Conservation (phyloP, 2,888 invertebrate genomes). For the Cacoxenus indagator region DNA sequence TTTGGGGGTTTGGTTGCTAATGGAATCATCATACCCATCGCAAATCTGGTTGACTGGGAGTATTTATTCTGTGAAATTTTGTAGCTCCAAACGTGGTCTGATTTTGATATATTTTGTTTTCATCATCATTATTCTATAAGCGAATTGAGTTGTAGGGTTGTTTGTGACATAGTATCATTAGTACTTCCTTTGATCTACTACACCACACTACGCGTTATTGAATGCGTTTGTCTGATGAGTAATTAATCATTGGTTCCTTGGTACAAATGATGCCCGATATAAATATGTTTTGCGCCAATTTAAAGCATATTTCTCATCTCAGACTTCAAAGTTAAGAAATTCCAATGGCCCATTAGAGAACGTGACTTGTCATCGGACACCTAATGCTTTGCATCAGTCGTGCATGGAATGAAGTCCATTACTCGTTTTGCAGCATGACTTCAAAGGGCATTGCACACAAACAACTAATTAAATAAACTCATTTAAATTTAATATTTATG, state of each 20-base stretch:
- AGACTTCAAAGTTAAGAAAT: not conserved
- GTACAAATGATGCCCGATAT: not conserved
- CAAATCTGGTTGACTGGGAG: no score
- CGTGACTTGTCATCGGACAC: not conserved
- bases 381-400: not conserved
- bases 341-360: not conserved
- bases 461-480: slow-evolving; percentile 21
- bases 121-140: no score
- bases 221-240: not conserved
- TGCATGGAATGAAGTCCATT: not conserved
- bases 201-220: not conserved
- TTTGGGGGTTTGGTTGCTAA: no score
- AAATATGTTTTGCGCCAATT: not conserved
- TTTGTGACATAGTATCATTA: not conserved
- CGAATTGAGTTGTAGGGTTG: not conserved
- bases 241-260: not conserved
- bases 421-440: not conserved
- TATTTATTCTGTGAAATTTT: no score
- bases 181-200: not conserved
- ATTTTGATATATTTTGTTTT: no score
- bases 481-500: slow-evolving; percentile 20
- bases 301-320: not conserved
- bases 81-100: no score
- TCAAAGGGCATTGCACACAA: not conserved
- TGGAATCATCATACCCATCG: no score